phyloP scores from a whole-genome alignment of 1,140 invertebrate species.

The Branchinecta lynchi region DNA sequence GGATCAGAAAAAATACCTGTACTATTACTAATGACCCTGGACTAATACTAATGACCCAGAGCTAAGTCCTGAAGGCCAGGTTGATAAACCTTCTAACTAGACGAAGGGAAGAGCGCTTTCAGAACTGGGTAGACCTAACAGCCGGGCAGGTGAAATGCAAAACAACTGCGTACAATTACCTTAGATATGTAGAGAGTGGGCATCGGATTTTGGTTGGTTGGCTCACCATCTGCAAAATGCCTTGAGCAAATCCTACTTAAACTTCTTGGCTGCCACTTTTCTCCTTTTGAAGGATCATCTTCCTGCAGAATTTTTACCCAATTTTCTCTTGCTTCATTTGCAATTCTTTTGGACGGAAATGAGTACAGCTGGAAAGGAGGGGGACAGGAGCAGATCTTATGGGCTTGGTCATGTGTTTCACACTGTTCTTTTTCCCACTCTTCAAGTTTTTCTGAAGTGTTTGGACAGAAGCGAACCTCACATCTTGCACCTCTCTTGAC shows the following conservation, averaged over 20 bases:
- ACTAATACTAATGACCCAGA: no score
- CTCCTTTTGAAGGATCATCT: background rate
- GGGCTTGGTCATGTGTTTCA: background rate
- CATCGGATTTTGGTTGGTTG: constrained; percentile 6
- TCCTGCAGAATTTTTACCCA: background rate
- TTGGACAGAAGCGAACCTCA: background rate
- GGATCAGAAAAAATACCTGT: no score
- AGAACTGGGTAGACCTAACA: no score
- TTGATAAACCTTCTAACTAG: no score
- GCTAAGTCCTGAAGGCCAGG: no score
- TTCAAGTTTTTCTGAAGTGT: background rate
- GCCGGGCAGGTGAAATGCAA: no score
- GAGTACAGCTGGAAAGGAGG: background rate
- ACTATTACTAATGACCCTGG: no score
- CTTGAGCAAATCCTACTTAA: background rate
- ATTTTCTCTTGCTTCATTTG: background rate
- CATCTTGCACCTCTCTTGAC: background rate
- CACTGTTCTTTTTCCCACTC: constrained; percentile 3
- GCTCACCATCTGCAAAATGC: constrained; percentile 2
- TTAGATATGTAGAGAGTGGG: background rate
- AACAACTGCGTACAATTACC: background rate
- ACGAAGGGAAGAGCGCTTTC: no score
- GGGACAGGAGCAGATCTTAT: background rate
- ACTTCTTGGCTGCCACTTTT: background rate
- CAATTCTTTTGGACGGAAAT: constrained; percentile 1